A percentile compares a stretch with the other conserved stretches of the same genome.
Conservation (phyloP, 2,888 invertebrate genomes). For the Anthrax anthrax region DNA sequence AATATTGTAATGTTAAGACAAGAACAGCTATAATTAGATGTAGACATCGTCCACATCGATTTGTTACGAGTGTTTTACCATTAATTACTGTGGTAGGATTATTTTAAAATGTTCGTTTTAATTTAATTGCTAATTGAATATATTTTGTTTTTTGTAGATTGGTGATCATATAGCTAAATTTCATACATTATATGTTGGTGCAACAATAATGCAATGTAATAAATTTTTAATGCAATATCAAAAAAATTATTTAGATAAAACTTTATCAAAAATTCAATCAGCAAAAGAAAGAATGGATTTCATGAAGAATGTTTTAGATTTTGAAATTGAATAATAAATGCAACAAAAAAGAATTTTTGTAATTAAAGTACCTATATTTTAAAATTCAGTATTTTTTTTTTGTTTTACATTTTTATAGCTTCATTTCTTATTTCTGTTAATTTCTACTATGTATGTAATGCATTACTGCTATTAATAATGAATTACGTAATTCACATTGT, state of each 20-base stretch:
- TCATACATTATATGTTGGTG: slow-evolving; percentile 57
- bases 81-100: slow-evolving; percentile 42
- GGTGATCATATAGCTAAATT: slow-evolving; percentile 46
- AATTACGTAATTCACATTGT: too few relatives aligned
- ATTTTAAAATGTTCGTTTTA: not conserved
- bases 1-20: slow-evolving; percentile 66
- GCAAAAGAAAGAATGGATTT: slow-evolving; percentile 47
- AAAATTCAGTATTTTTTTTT: too few relatives aligned
- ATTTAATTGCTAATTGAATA: too few relatives aligned
- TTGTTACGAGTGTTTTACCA: slow-evolving; percentile 53
- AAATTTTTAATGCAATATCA: slow-evolving; percentile 57
- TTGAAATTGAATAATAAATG: not conserved
- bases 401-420: too few relatives aligned
- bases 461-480: too few relatives aligned
- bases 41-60: slow-evolving; percentile 60
- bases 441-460: too few relatives aligned
- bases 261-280: slow-evolving; percentile 45
- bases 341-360: not conserved
- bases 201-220: slow-evolving; percentile 66
- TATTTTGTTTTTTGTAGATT: slow-evolving; percentile 26
- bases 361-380: too few relatives aligned
- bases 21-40: slow-evolving; percentile 57
- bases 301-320: slow-evolving; percentile 23
- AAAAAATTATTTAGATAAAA: slow-evolving; percentile 45
- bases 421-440: too few relatives aligned